Conservation (phyloP, 2,113 vertebrate species). For the Leptobrachium leishanense region DNA sequence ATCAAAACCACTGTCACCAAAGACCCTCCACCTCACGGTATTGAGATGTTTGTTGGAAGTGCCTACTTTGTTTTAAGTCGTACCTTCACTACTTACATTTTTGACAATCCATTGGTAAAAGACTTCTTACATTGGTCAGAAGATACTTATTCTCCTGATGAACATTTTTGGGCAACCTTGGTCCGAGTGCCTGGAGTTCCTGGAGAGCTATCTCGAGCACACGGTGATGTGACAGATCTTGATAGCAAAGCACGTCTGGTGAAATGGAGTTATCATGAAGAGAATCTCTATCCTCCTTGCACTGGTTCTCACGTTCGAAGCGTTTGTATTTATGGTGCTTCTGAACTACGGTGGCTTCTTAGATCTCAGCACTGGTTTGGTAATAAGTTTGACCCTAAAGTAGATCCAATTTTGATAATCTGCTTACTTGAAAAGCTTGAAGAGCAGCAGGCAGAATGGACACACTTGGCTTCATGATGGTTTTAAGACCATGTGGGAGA, state of each 20-base stretch:
- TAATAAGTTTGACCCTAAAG: conserved; percentile 90
- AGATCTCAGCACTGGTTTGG: conserved; percentile 88
- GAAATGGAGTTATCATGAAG: conserved; percentile 88
- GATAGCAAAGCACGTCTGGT: conserved; percentile 90
- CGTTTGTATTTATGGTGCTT: conserved; percentile 84
- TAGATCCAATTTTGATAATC: conserved; percentile 85
- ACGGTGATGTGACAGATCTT: conserved; percentile 81
- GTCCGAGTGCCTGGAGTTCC: conserved; percentile 81
- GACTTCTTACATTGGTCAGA: conserved; percentile 88
- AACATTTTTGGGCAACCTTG: conserved; percentile 93
- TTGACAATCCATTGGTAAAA: conserved; percentile 67
- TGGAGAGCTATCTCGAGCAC: conserved; percentile 73
- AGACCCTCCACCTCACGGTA: conserved; percentile 74
- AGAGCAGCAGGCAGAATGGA: conserved; percentile 69
- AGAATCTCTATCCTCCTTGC: conserved; percentile 78
- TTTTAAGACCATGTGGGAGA: too few species aligned
- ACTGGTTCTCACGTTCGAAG: conserved; percentile 83
- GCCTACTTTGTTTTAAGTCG: conserved; percentile 88
- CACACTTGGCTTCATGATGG: conserved; percentile 57
- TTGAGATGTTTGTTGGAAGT: conserved; percentile 86
- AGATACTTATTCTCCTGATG: conserved; percentile 91
- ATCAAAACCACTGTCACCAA: conserved; percentile 75
- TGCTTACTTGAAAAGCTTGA: conserved; percentile 87
- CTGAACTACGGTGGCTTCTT: conserved; percentile 89
- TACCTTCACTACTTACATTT: conserved; percentile 71